A percentile compares a stretch with the other conserved stretches of the same genome.
These are phyloP conservation scores for Nipponia nippon DNA, from an alignment of 2,113 vertebrate species.

Conservation along the genomic window DNA sequence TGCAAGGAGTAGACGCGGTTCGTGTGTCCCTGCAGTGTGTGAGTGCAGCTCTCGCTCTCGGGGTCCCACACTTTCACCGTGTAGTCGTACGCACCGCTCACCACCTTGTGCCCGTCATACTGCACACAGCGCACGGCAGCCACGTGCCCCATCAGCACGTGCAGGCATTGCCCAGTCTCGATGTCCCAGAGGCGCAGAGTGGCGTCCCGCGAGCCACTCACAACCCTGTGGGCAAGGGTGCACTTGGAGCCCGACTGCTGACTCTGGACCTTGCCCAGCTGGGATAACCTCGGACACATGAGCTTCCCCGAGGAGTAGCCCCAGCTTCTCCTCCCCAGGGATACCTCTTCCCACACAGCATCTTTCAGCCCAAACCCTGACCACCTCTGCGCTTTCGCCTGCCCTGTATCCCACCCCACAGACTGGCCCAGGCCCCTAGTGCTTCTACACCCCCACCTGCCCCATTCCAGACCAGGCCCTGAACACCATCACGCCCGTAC, in stretches of 20 bases:
- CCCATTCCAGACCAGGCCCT: background rate
- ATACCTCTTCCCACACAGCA: background rate
- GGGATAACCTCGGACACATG: background rate
- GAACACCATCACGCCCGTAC: background rate
- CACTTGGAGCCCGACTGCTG: background rate
- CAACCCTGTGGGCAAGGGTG: constrained; percentile 34
- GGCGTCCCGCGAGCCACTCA: constrained; percentile 62
- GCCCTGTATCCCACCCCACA: background rate
- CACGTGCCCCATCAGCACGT: constrained; percentile 67
- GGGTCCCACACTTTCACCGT: constrained; percentile 73
- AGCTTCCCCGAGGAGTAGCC: background rate
- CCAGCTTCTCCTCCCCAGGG: too few relatives aligned
- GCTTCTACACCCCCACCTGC: too few relatives aligned
- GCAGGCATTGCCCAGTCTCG: constrained; percentile 62
- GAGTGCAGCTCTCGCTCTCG: constrained; percentile 66
- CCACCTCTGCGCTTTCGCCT: background rate
- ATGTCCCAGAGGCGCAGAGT: constrained; percentile 70
- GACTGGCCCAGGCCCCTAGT: too few relatives aligned
- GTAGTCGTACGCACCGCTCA: constrained; percentile 68
- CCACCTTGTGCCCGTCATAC: constrained; percentile 59
- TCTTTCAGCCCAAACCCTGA: background rate
- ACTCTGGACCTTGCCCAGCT: background rate
- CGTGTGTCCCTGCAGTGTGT: constrained; percentile 67
- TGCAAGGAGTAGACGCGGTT: constrained; percentile 67
- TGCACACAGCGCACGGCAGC: constrained; percentile 66